Conservation (phyloP, 2,113 vertebrate genomes). For the Motacilla alba region DNA sequence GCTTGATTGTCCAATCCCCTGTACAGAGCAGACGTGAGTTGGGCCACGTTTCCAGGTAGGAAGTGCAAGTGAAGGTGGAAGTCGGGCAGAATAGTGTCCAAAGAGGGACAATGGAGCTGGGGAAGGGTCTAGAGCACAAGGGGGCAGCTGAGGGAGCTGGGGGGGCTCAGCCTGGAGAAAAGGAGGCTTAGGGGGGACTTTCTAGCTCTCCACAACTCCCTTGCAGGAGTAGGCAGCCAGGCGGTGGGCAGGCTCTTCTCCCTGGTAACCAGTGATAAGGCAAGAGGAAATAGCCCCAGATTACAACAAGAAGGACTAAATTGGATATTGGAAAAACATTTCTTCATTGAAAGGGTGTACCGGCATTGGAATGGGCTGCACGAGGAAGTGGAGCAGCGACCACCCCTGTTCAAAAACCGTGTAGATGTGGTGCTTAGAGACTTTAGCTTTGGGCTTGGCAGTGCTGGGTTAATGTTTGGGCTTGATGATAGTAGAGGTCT, state of each 20-base stretch:
- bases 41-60: neutral
- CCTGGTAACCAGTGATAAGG: neutral
- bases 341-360: neutral
- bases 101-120: neutral
- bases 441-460: neutral
- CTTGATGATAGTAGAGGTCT: neutral
- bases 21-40: neutral
- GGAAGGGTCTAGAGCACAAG: neutral
- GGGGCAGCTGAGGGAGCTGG: neutral
- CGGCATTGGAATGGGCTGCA: neutral
- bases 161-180: neutral
- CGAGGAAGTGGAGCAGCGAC: neutral
- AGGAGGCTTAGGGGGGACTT: neutral
- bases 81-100: neutral
- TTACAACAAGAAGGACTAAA: neutral
- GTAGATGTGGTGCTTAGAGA: neutral
- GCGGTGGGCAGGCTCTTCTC: neutral
- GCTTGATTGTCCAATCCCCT: neutral
- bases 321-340: neutral
- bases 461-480: neutral
- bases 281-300: neutral
- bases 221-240: neutral
- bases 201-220: neutral
- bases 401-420: neutral
- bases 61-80: neutral